These are phyloP conservation scores for Ditylenchus dipsaci DNA, from an alignment of 1,140 invertebrate genomes.

Conservation along the genomic window DNA sequence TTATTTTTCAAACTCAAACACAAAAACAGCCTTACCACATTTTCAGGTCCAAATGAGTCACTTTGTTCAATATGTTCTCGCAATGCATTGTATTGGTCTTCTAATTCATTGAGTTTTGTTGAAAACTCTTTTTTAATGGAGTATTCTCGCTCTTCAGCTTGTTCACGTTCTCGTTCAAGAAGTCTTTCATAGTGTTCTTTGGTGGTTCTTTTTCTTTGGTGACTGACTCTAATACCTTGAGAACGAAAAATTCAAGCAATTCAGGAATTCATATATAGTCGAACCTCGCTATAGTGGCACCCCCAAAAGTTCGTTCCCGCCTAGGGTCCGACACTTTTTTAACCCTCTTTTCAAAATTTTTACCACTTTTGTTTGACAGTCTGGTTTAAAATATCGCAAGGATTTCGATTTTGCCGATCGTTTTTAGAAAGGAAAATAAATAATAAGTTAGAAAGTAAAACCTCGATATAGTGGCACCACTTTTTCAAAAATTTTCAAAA, in stretches of 20 bases:
- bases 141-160: constrained; percentile 49
- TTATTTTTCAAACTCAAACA: constrained; percentile 8
- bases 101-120: constrained; percentile 53
- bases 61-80: constrained; percentile 47
- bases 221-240: constrained; percentile 47
- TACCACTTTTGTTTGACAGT: too few species aligned
- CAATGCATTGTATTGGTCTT: constrained; percentile 54
- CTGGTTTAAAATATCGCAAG: too few species aligned
- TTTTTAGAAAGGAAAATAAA: background rate
- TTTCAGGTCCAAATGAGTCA: constrained; percentile 41
- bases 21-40: constrained; percentile 23
- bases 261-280: too few species aligned
- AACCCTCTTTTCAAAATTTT: too few species aligned
- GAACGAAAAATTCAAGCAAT: too few species aligned
- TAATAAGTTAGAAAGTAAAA: constrained; percentile 3
- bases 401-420: too few species aligned
- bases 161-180: constrained; percentile 40
- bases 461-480: background rate
- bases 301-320: too few species aligned
- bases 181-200: constrained; percentile 51
- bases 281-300: too few species aligned
- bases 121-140: constrained; percentile 51
- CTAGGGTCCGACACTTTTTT: too few species aligned
- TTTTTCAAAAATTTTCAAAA: too few species aligned
- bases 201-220: constrained; percentile 53